A percentile compares a stretch with the other conserved stretches of the same genome.
phyloP scores from a whole-genome alignment of 1,140 invertebrate genomes.

The Phymorhynchus buccinoides region DNA sequence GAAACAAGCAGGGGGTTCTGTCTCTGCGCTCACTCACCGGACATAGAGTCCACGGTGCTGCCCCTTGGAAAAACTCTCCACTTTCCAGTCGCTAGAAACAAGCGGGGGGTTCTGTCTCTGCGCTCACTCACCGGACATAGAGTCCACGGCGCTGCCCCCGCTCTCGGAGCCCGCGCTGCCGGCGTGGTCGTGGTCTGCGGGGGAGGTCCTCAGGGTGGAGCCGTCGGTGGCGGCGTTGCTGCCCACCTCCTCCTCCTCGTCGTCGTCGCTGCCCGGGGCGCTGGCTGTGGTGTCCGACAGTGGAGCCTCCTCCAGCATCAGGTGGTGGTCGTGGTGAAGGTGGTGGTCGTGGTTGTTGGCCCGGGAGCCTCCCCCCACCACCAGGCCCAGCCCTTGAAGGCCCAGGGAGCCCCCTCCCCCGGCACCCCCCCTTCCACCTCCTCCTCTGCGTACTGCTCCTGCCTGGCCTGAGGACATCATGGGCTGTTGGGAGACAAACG shows the following conservation, averaged over 20 bases:
- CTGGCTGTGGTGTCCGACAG: slow-evolving; percentile 85
- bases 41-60: too few relatives aligned
- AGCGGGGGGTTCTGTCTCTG: too few relatives aligned
- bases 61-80: too few relatives aligned
- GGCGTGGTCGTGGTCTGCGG: slow-evolving; percentile 86
- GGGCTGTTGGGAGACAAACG: neutral
- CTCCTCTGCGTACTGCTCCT: too few relatives aligned
- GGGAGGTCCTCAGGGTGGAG: slow-evolving; percentile 90
- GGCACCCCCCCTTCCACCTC: too few relatives aligned
- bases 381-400: slow-evolving; percentile 58
- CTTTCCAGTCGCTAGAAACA: too few relatives aligned
- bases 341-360: too few relatives aligned
- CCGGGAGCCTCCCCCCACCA: slow-evolving; percentile 28
- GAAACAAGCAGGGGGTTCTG: too few relatives aligned
- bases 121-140: slow-evolving; percentile 88
- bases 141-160: slow-evolving; percentile 88
- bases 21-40: too few relatives aligned
- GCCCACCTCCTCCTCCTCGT: too few relatives aligned
- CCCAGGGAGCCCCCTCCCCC: slow-evolving; percentile 45
- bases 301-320: slow-evolving; percentile 60
- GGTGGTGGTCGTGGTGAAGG: neutral
- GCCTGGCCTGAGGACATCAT: slow-evolving; percentile 35
- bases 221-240: slow-evolving; percentile 94
- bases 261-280: slow-evolving; percentile 91
- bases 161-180: slow-evolving; percentile 81